Percentiles rank a stretch among this genome's conserved stretches.
These are phyloP conservation scores for Arizona elegans DNA, from an alignment of 2,113 vertebrate species.

Conservation along the genomic window DNA sequence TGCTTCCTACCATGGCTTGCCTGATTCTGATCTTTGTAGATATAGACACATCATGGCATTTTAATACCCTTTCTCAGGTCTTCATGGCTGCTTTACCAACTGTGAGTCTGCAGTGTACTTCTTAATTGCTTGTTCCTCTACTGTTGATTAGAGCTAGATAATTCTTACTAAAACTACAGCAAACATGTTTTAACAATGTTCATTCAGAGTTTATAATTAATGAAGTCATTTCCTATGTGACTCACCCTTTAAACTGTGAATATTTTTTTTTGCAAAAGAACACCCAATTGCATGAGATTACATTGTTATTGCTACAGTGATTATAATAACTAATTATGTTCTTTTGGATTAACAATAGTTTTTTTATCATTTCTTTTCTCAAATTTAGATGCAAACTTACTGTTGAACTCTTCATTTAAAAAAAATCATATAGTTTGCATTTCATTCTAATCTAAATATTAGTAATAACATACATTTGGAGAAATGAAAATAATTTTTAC, in stretches of 20 bases:
- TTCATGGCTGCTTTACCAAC: background rate
- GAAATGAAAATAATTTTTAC: background rate
- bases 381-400: background rate
- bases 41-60: background rate
- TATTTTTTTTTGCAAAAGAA: constrained; percentile 45
- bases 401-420: background rate
- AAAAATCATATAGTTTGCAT: background rate
- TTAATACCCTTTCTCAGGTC: background rate
- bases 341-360: constrained; percentile 34
- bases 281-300: constrained; percentile 25
- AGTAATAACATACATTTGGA: background rate
- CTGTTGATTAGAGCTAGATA: constrained; percentile 41
- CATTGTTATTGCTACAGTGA: background rate
- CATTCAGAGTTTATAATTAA: constrained; percentile 46
- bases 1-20: background rate
- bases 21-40: background rate
- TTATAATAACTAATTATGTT: constrained; percentile 3
- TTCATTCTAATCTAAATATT: background rate
- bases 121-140: background rate
- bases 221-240: constrained; percentile 60
- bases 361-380: constrained; percentile 30
- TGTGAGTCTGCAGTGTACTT: background rate
- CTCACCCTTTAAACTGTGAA: constrained; percentile 58
- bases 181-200: constrained; percentile 58
- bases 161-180: constrained; percentile 47